Evolutionary conservation across 2,113 vertebrate species (phyloP).

Genomic region (Mugil cephalus): DNA sequence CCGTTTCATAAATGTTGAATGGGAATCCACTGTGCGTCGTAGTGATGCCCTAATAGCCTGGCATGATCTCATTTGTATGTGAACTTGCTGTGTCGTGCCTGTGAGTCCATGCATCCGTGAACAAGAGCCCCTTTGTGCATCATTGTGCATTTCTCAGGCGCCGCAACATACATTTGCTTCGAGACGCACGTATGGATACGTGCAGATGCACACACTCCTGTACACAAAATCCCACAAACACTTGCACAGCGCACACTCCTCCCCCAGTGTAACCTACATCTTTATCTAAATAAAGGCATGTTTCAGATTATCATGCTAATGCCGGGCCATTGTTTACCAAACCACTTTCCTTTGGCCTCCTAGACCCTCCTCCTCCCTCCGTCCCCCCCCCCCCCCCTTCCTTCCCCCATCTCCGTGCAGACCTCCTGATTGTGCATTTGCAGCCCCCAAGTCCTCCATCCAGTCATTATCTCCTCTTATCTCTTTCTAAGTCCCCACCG

Average conservation of each 20-base stretch:
- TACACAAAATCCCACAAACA: slow-evolving; percentile 18
- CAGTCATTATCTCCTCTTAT: slow-evolving; percentile 85
- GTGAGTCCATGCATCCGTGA: slow-evolving; percentile 10
- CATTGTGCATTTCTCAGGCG: slow-evolving; percentile 3
- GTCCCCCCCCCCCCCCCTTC: slow-evolving; percentile 14
- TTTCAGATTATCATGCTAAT: slow-evolving; percentile 76
- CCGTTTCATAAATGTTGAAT: slow-evolving; percentile 10
- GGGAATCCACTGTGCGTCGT: slow-evolving; percentile 8
- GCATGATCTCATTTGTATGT: slow-evolving; percentile 41
- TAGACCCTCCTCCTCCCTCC: slow-evolving; percentile 52
- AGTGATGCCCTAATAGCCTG: neutral
- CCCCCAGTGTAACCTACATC: slow-evolving; percentile 72
- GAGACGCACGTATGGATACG: neutral
- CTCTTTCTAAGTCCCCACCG: slow-evolving; percentile 77
- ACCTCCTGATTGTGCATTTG: slow-evolving; percentile 74
- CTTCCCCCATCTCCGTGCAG: slow-evolving; percentile 44
- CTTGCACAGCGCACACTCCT: slow-evolving; percentile 30
- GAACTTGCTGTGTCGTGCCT: slow-evolving; percentile 40
- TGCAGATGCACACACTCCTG: slow-evolving; percentile 8
- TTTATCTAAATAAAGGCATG: slow-evolving; percentile 75
- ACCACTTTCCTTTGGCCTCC: slow-evolving; percentile 68
- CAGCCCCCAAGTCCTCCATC: slow-evolving; percentile 69
- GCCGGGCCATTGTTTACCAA: slow-evolving; percentile 74
- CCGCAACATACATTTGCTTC: neutral
- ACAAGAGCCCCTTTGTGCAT: slow-evolving; percentile 35